phyloP scores from a whole-genome alignment of 2,113 vertebrate genomes.

The Chloropsis cyanopogon region DNA sequence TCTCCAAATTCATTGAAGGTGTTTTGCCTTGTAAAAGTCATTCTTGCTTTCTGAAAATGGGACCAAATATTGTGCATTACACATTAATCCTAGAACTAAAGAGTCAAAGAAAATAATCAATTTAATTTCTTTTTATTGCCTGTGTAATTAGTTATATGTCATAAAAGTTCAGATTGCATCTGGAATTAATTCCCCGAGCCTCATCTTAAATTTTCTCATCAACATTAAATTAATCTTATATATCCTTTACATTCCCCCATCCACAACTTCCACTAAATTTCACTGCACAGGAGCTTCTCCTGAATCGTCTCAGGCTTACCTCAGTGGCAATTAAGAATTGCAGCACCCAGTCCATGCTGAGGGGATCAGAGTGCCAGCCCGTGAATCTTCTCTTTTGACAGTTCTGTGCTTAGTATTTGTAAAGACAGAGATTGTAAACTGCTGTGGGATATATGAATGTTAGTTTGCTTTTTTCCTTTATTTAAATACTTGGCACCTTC shows the following conservation, averaged over 20 bases:
- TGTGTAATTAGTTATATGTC: slow-evolving; percentile 54
- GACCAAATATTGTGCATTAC: not conserved
- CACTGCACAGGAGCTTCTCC: not conserved
- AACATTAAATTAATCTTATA: slow-evolving; percentile 39
- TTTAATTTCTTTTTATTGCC: slow-evolving; percentile 52
- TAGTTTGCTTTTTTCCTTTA: not conserved
- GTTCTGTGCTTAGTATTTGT: not conserved
- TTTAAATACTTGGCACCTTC: not conserved
- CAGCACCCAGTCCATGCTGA: not conserved
- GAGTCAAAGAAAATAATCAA: slow-evolving; percentile 35
- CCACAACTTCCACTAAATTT: not conserved
- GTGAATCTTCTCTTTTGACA: not conserved
- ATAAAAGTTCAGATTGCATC: slow-evolving; percentile 51
- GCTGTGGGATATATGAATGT: not conserved
- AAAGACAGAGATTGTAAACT: not conserved
- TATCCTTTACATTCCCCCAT: not conserved
- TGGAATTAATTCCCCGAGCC: slow-evolving; percentile 37
- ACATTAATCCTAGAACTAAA: not conserved
- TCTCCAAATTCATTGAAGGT: not conserved
- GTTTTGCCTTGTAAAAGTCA: not conserved
- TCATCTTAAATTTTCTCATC: slow-evolving; percentile 47
- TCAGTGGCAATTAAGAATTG: not conserved
- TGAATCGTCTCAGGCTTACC: not conserved
- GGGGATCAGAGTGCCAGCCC: not conserved
- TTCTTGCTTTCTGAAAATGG: not conserved